These are phyloP conservation scores for Agriopis aurantiaria DNA, from an alignment of 2,888 invertebrate species.

Conservation along the genomic window DNA sequence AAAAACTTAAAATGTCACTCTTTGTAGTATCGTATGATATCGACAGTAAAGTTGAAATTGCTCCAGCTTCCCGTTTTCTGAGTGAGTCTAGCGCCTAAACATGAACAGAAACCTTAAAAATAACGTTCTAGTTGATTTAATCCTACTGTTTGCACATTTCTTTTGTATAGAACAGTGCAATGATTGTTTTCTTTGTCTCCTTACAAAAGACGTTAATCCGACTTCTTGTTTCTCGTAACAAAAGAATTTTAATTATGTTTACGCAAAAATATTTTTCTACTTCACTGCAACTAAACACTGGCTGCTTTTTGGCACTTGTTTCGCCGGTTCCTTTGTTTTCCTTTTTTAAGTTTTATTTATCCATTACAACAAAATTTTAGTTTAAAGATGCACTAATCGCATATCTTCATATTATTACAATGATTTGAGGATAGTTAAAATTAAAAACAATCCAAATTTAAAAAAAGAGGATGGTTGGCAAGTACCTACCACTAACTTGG, in stretches of 20 bases:
- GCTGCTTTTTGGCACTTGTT: slow-evolving; percentile 13
- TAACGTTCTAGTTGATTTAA: background rate
- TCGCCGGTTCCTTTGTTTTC: background rate
- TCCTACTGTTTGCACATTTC: slow-evolving; percentile 25
- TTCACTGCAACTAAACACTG: slow-evolving; percentile 8
- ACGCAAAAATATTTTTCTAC: slow-evolving; percentile 39
- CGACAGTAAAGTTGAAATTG: too few species aligned
- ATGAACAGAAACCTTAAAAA: background rate
- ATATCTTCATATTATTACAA: too few species aligned
- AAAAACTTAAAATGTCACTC: too few species aligned
- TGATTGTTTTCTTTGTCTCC: slow-evolving; percentile 33
- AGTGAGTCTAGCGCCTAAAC: too few species aligned
- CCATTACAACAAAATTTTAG: background rate
- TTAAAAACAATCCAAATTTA: too few species aligned
- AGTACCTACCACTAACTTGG: too few species aligned
- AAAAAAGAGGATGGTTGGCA: too few species aligned
- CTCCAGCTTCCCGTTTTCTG: too few species aligned
- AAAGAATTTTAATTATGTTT: slow-evolving; percentile 43
- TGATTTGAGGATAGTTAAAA: too few species aligned
- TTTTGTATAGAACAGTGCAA: slow-evolving; percentile 9
- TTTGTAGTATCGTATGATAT: too few species aligned
- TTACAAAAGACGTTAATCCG: slow-evolving; percentile 37
- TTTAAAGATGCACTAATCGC: too few species aligned
- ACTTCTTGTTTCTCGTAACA: slow-evolving; percentile 38
- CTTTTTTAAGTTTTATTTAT: background rate